Evolutionary conservation across 1,140 invertebrate species (phyloP), one percentile per base, ranked within the genome.

Genomic region (Nasonia longicornis): DNA sequence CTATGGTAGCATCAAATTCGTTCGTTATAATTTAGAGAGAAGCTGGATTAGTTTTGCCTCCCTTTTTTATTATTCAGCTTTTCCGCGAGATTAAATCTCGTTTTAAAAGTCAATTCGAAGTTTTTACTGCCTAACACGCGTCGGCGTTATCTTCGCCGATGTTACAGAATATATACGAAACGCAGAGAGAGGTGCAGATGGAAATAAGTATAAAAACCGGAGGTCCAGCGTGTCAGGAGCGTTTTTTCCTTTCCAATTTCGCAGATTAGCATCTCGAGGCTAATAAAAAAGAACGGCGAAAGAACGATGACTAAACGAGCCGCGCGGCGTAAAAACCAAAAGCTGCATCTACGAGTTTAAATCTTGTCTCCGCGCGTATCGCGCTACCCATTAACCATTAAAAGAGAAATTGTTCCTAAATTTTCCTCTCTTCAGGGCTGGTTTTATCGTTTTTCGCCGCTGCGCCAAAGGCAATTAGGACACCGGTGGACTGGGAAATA

Each of bases 161-260:
- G 8, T 38, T 26, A n/a, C 38, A 58, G 66, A 58, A 78, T 58
- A 26, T 67, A 42, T 22, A 22, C 64, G 42, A 14, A 70, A 48
- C 69, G 48, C 3, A 26, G 26, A 26, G 26, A 69, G 52, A 78
- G 67, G 66, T 77, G 29, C 31, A 71, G 67, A 78, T 78, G 48
- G 38, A 52, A 78, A 58, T 42, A 12, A 78, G 42, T 70, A 42
- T 42, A 78, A 78, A 70, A 78, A 45, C 69, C 20, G 0, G 35
- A 22, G 22, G 29, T 11, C 29, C 29, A 26, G 67, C 29, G 69
- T 20, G 16, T 45, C 38, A 35, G 31, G 45, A n/a, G 38, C 20
- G 8, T 20, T 78, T 80, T 70, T 80, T 66, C 52, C 22, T 22
- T 31, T 75, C 58, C 45, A 75, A 75, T 75, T 80, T 80, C 42